Evolutionary conservation across 2,888 invertebrate genomes (phyloP), one percentile per base, ranked within the genome.

Genomic region (Amphipoea oculea): DNA sequence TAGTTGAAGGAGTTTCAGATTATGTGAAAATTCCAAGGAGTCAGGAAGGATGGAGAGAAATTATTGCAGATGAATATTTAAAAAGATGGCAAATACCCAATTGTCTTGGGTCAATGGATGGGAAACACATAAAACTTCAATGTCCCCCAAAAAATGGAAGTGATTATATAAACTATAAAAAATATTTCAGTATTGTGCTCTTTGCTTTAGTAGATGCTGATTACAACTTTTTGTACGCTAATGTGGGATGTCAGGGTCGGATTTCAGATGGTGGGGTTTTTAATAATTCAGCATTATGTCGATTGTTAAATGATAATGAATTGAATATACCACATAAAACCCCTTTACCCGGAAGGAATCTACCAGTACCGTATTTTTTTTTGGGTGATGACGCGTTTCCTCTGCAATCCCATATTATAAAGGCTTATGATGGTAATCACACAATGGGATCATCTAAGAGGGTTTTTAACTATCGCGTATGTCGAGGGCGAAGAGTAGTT

Each of bases 151-250:
- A 29, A 29, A 29, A 1, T 29, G 29, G 69, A 65, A 73, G 48
- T 17, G 66, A 67, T 5, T 74, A 74, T 70, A 20, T 51, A 20
- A 68, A 68, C 20, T 68, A 93, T 83, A 94, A 94, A 90, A 79
- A 63, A 1, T 82, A 82, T 81, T 91, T 91, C 79, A 93, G 92
- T 82, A 90, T 93, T 69, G 93, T 95, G 5, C 83, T 95, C 1
- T 82, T 86, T 65, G 87, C 85, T 17, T 65, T 93, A 73, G 94
- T 91, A 14, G 93, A 95, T 88, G 93, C 93, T 36, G 86, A 94
- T 81, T 95, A 42, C 42, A 42, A 42, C n/a, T 93, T 93, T 86
- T 83, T 90, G 14, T 91, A 86, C 69, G 87, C 83, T 65, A 78
- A 87, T 80, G 90, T 93, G 66, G 88, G 86, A 2, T 78, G 83